Evolutionary conservation across 2,113 vertebrate species (phyloP).

Genomic region (Elgaria multicarinata): DNA sequence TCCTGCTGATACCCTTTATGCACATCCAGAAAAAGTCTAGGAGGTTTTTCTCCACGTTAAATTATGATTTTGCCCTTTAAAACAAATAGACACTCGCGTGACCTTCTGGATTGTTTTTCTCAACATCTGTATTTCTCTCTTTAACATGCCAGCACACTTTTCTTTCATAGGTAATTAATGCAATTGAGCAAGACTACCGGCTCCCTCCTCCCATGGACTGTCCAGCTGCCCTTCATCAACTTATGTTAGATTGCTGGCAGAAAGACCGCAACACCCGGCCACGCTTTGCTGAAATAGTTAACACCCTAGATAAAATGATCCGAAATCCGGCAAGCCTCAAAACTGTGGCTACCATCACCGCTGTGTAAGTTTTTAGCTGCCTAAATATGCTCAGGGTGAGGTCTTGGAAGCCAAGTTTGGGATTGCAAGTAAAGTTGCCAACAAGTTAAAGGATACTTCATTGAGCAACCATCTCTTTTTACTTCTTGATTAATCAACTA

Average conservation of each 20-base stretch:
- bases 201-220: slow-evolving; percentile 98
- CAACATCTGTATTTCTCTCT: accelerated
- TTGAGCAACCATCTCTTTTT: background rate
- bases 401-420: background rate
- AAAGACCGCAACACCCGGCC: slow-evolving; percentile 97
- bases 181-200: slow-evolving; percentile 97
- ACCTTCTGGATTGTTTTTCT: accelerated
- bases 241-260: slow-evolving; percentile 99
- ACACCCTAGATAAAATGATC: slow-evolving; percentile 98
- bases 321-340: slow-evolving; percentile 98
- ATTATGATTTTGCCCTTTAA: background rate
- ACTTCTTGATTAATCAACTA: background rate
- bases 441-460: background rate
- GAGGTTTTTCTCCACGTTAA: background rate
- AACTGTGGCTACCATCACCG: slow-evolving; percentile 95
- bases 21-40: too few species aligned
- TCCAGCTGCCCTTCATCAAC: slow-evolving; percentile 92
- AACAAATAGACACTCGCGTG: accelerated
- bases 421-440: background rate
- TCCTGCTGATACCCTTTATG: background rate
- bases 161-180: slow-evolving; percentile 91
- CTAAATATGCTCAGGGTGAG: too few species aligned
- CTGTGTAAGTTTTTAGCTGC: slow-evolving; percentile 86
- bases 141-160: accelerated
- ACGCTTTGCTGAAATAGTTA: slow-evolving; percentile 95